These are phyloP conservation scores for Rhea americana DNA, from an alignment of 2,113 vertebrate species.

Conservation along the genomic window DNA sequence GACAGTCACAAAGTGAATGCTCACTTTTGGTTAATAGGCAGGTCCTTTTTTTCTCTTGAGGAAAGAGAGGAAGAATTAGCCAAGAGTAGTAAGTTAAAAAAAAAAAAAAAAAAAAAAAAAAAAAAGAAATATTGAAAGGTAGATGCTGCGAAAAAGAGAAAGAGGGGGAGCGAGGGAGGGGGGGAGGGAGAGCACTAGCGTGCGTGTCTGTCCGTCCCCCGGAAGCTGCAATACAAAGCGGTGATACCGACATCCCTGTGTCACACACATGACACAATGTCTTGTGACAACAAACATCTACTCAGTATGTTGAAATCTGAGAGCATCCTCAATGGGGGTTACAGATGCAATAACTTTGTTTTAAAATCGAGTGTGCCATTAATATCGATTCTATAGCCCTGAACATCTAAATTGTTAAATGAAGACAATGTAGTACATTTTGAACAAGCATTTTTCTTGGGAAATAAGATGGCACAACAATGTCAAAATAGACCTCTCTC, in stretches of 20 bases:
- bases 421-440: not conserved
- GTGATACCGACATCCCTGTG: not conserved
- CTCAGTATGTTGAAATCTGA: not conserved
- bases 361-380: rapidly evolving
- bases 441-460: not conserved
- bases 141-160: not conserved
- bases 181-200: no score
- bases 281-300: not conserved
- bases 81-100: not conserved
- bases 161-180: no score
- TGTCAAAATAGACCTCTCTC: not conserved
- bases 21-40: not conserved
- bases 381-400: not conserved
- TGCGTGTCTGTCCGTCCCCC: not conserved
- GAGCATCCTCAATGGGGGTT: not conserved
- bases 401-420: not conserved
- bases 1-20: not conserved
- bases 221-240: not conserved
- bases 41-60: not conserved
- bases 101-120: not conserved
- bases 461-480: not conserved
- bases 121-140: not conserved
- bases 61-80: not conserved
- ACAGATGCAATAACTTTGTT: not conserved
- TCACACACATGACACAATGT: no score